Evolutionary conservation across 1,140 invertebrate genomes (phyloP).

Genomic region (Drosophila lowei): DNA sequence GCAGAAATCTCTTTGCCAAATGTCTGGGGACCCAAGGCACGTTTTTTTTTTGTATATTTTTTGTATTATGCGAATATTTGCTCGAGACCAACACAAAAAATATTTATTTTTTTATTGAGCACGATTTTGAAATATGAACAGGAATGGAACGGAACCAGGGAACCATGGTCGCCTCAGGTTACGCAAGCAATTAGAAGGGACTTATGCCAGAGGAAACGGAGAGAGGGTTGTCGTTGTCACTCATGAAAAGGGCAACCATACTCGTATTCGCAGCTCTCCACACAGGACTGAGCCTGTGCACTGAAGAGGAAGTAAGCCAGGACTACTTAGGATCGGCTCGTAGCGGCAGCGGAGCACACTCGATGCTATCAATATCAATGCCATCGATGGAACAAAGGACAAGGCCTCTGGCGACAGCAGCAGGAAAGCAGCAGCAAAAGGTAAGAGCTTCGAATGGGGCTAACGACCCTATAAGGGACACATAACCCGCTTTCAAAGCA

Average conservation of each 20-base stretch:
- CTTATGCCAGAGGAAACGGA: conserved; percentile 23
- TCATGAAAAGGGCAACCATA: conserved; percentile 67
- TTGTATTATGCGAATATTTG: conserved; percentile 50
- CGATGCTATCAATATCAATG: conserved; percentile 58
- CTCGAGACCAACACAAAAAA: conserved; percentile 62
- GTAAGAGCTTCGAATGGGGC: conserved; percentile 43
- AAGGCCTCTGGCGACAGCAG: conserved; percentile 25
- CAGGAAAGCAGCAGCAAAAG: background rate
- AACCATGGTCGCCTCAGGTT: conserved; percentile 60
- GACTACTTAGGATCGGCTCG: conserved; percentile 42
- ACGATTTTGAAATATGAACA: conserved; percentile 79
- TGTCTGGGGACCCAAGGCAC: conserved; percentile 57
- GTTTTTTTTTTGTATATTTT: conserved; percentile 45
- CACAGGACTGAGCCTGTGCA: conserved; percentile 27
- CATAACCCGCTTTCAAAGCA: conserved; percentile 29
- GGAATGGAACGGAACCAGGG: conserved; percentile 44
- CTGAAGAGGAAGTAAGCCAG: conserved; percentile 71
- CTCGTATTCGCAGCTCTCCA: conserved; percentile 21
- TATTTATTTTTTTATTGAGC: conserved; percentile 66
- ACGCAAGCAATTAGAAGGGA: conserved; percentile 79
- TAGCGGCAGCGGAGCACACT: conserved; percentile 28
- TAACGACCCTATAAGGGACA: conserved; percentile 39
- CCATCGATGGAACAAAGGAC: conserved; percentile 65
- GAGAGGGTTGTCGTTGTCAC: conserved; percentile 66
- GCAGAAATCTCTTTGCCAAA: conserved; percentile 56